Base-by-base conservation (phyloP, 2,113 vertebrate genomes). In the Tursiops truncatus region DNA sequence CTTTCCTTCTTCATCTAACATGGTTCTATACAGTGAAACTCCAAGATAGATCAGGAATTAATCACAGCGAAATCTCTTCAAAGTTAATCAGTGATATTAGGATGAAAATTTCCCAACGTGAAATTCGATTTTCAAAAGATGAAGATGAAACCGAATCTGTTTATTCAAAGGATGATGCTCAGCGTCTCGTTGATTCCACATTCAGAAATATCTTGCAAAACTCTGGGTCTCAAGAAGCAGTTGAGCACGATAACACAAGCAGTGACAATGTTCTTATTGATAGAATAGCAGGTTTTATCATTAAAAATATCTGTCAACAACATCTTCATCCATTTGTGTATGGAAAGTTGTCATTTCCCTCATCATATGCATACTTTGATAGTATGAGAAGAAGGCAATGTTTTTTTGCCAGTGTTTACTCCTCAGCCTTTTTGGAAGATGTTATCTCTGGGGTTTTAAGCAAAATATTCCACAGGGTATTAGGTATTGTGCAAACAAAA, bases 91-190 rank as follows among this genome's bases (percentile, higher is more conserved):
- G n/a, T 56, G 86, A 95, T 53, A 91, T 87, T 76, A 83, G 12
- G n/a, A 83, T 13, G n/a, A 95, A 96, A 95, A 91, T 93, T 94
- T 93, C 76, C 38, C 93, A 95, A 74, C 93, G 88, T 53, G 90
- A 96, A 82, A 97, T 95, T 88, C 28, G 47, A 81, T 79, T 97
- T 97, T 95, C 86, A 94, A 87, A 95, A 91, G 92, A 97, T 68
- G 76, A 76, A 65, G 79, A 81, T 38, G 89, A 80, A 62, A 87
- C 53, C 31, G 9, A 89, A 58, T 79, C 47, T 89, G 4, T 91
- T 67, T 90, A 93, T 82, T 97, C 74, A 86, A 80, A 93, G n/a
- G 62, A 91, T 47, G 63, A 92, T 15, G 25, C 56, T 90, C 73
- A 90, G 41, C 15, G 47, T 82, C 89, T 96, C 2, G 4, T 93